Conservation (phyloP, 2,113 vertebrate genomes). For the Anser brachyrhynchus region DNA sequence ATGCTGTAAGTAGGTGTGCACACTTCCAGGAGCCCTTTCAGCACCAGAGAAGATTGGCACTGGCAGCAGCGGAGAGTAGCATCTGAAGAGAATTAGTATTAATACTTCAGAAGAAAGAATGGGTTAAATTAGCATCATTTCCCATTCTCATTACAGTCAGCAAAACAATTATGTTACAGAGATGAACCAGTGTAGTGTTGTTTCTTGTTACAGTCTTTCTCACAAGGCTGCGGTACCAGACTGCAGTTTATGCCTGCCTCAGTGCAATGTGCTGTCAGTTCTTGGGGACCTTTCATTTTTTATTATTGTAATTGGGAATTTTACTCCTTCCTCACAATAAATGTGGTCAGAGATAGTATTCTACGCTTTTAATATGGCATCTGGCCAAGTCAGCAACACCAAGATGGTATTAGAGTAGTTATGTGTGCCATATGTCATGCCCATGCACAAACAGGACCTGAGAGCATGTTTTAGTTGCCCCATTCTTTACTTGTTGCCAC, state of each 20-base stretch:
- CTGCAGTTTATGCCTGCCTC: not conserved
- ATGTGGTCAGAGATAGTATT: not conserved
- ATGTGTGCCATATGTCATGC: not conserved
- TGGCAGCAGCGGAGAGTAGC: not conserved
- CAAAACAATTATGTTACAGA: not conserved
- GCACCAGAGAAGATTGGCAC: not conserved
- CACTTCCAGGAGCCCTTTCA: not conserved
- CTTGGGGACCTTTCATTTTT: not conserved
- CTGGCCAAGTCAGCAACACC: not conserved
- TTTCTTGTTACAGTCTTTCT: not conserved
- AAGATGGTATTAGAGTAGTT: not conserved
- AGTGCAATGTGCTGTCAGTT: not conserved
- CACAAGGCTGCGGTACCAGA: not conserved
- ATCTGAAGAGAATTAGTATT: not conserved
- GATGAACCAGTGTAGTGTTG: accelerated
- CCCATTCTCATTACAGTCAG: not conserved
- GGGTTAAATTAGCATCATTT: not conserved
- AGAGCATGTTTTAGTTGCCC: not conserved
- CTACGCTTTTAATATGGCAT: not conserved
- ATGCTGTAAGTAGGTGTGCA: not conserved
- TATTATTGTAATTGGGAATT: not conserved
- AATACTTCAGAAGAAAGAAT: not conserved
- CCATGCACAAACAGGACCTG: not conserved
- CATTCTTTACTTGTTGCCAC: not conserved
- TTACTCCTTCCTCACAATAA: not conserved